Base-by-base conservation (phyloP, 2,113 vertebrate genomes). In the Phyllostomus discolor region DNA sequence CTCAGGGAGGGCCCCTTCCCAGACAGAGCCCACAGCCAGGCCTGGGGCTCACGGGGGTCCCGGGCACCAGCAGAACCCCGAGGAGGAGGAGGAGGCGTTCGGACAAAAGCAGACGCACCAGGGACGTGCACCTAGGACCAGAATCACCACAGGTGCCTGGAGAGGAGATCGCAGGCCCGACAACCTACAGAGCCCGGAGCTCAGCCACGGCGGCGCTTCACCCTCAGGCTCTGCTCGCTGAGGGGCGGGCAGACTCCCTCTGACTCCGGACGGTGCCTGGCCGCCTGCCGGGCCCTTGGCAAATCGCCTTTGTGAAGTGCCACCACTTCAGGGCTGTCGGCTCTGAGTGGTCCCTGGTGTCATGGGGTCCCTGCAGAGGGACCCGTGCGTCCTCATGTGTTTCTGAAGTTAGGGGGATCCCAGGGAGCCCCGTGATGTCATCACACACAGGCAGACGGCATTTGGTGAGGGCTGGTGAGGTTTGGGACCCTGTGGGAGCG, bases 371-470 rank as follows among this genome's bases (percentile, higher is more conserved):
- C 22, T 0, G 9, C 19, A n/a, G 46, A 50, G 14, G 66, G 48
- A 9, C 16, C 3, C 2, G 5, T 28, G 31, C 3, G 0, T n/a
- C 78, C 54, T 59, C 28, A 46, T 1, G 5, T 35, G 16, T 67
- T n/a, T 48, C 35, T 52, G 1, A 5, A 38, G 50, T 33, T 7
- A 72, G 46, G 64, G 28, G 22, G 41, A 10, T 43, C 33, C n/a
- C 4, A 2, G 81, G 52, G 22, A 1, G 24, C 28, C 22, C 48
- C 0, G 1, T 5, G 43, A 17, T 3, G 2, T 20, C 43, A 1
- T 11, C 0, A 0, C 4, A 10, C 12, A 7, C 28, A 26, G 15
- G n/a, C 41, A 16, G 75, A 14, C 3, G 57, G 5, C 0, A 16
- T 10, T 31, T 4, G 62, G 8, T 5, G 57, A 48, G 50, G n/a